A percentile compares a stretch with the other conserved stretches of the same genome.
These are phyloP conservation scores for Creontiades dilutus DNA, from an alignment of 2,888 invertebrate genomes.

Conservation along the genomic window DNA sequence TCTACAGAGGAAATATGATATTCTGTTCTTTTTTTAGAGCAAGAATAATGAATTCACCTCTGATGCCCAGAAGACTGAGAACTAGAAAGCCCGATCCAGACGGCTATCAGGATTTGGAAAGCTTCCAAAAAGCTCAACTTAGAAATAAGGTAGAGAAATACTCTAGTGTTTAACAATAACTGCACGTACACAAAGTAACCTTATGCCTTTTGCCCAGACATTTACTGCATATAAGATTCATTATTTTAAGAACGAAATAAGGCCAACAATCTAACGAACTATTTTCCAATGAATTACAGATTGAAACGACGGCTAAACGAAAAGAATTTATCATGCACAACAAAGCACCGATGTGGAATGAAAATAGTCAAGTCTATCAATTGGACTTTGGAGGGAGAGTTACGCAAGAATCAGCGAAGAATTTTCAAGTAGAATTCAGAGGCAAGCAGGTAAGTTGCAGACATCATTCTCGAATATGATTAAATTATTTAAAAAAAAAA, in stretches of 20 bases:
- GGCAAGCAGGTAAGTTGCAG: slow-evolving; percentile 89
- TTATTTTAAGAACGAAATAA: no score
- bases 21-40: slow-evolving; percentile 78
- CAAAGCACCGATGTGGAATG: slow-evolving; percentile 99
- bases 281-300: slow-evolving; percentile 72
- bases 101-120: slow-evolving; percentile 89
- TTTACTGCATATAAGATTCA: no score
- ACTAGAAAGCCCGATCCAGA: slow-evolving; percentile 79
- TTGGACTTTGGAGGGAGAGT: slow-evolving; percentile 99
- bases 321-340: slow-evolving; percentile 96
- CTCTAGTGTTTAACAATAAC: slow-evolving; percentile 66
- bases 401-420: slow-evolving; percentile 99
- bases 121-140: slow-evolving; percentile 94
- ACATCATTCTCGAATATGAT: no score
- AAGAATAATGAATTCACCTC: slow-evolving; percentile 90
- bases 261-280: no score
- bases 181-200: not conserved
- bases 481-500: no score
- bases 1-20: not conserved
- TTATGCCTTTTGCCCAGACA: no score
- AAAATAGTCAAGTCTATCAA: slow-evolving; percentile 99
- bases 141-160: slow-evolving; percentile 87
- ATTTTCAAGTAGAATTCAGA: slow-evolving; percentile 98
- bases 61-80: slow-evolving; percentile 87
- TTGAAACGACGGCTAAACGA: slow-evolving; percentile 76